Evolutionary conservation across 2,888 invertebrate species (phyloP).

Genomic region (Lucinisca nassula): DNA sequence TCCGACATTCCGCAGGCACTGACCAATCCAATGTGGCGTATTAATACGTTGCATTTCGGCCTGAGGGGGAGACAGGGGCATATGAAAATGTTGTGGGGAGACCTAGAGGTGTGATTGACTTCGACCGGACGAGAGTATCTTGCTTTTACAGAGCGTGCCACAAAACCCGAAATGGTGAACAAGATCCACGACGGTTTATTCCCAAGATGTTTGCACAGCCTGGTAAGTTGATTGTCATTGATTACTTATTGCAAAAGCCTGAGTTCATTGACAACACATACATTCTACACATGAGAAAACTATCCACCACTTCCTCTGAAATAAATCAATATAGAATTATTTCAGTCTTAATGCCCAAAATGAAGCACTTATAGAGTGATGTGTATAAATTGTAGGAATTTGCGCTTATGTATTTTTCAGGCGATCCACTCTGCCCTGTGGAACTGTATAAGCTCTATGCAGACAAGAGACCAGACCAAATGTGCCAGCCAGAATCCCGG

Average conservation of each 20-base stretch:
- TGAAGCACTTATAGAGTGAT: neutral
- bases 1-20: slow-evolving; percentile 36
- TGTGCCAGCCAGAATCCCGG: slow-evolving; percentile 1
- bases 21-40: slow-evolving; percentile 25
- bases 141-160: slow-evolving; percentile 39
- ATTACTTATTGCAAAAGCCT: neutral
- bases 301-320: neutral
- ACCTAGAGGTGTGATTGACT: slow-evolving; percentile 23
- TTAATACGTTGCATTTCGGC: slow-evolving; percentile 46
- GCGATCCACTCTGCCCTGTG: slow-evolving; percentile 10
- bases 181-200: slow-evolving; percentile 5
- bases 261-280: neutral
- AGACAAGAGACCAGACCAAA: neutral
- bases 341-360: neutral
- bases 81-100: slow-evolving; percentile 33
- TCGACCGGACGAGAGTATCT: slow-evolving; percentile 31
- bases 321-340: neutral
- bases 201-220: slow-evolving; percentile 35
- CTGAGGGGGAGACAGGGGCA: slow-evolving; percentile 36
- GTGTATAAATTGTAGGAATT: neutral
- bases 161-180: slow-evolving; percentile 35
- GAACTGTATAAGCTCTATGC: slow-evolving; percentile 6
- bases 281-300: neutral
- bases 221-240: neutral
- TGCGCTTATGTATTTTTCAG: neutral